Conservation (phyloP, 2,888 invertebrate species). For the Clusia tigrina region DNA sequence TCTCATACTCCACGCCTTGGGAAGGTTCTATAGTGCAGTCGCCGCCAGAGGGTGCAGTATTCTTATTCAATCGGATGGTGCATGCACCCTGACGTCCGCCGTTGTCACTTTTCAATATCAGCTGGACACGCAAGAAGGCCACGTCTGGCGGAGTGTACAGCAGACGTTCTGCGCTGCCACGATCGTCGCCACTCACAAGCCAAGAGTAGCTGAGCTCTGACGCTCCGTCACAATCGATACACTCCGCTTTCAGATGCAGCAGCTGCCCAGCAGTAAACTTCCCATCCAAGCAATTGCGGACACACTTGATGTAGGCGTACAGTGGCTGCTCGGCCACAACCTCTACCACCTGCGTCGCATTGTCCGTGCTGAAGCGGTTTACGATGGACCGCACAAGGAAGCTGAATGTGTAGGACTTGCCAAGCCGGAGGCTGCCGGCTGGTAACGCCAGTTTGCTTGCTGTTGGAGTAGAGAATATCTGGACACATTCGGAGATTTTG, state of each 20-base stretch:
- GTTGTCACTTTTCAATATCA: neutral
- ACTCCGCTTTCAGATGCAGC: conserved; percentile 36
- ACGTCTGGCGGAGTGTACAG: conserved; percentile 22
- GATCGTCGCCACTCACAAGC: conserved; percentile 8
- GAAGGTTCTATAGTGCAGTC: conserved; percentile 33
- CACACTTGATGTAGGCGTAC: conserved; percentile 35
- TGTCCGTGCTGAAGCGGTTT: conserved; percentile 28
- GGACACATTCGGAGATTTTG: neutral
- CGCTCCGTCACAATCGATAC: conserved; percentile 26
- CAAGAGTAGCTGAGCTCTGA: conserved; percentile 17
- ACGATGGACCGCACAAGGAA: conserved; percentile 35
- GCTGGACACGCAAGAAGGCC: neutral
- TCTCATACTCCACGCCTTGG: conserved; percentile 37
- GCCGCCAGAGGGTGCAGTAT: conserved; percentile 38
- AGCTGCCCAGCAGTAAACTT: conserved; percentile 31
- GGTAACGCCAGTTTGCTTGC: conserved; percentile 17
- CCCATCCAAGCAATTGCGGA: conserved; percentile 38
- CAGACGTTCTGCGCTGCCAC: conserved; percentile 23
- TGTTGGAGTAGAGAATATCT: neutral
- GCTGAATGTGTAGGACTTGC: conserved; percentile 31
- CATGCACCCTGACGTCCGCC: conserved; percentile 9
- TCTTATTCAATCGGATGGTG: conserved; percentile 26
- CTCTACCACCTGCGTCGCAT: conserved; percentile 31
- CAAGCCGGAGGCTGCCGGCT: conserved; percentile 11
- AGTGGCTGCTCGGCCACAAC: conserved; percentile 25